phyloP scores from a whole-genome alignment of 2,888 invertebrate species.

The Oasisia sp. region DNA sequence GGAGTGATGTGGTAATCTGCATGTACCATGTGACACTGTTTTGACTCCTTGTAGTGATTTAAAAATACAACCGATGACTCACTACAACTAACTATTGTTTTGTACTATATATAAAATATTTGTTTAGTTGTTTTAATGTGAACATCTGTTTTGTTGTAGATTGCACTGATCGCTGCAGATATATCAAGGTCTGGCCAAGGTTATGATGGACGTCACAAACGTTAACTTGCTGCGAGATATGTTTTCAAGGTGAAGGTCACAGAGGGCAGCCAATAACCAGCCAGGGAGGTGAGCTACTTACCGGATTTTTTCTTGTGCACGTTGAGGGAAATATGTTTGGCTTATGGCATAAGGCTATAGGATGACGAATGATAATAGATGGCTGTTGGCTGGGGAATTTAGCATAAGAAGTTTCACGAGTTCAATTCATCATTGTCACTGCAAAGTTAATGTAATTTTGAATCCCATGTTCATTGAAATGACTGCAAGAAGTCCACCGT shows the following conservation, averaged over 20 bases:
- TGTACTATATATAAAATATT: neutral
- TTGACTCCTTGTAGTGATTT: neutral
- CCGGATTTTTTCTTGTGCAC: neutral
- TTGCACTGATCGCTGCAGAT: neutral
- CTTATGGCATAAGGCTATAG: neutral
- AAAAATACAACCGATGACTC: neutral
- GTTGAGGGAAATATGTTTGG: slow-evolving; percentile 9
- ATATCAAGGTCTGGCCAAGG: no score
- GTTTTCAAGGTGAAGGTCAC: no score
- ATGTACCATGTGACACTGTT: neutral
- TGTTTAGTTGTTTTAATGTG: neutral
- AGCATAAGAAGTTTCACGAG: neutral
- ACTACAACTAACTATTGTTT: neutral
- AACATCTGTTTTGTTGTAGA: neutral
- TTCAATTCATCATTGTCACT: neutral
- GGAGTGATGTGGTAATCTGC: neutral
- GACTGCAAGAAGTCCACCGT: neutral
- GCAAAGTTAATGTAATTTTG: neutral
- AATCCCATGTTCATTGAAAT: neutral
- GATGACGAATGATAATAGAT: neutral
- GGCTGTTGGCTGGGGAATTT: neutral
- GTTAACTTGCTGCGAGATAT: no score
- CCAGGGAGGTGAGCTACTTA: no score
- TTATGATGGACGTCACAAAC: no score
- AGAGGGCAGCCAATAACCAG: no score